Base-by-base conservation (phyloP, 2,888 invertebrate genomes). In the Andrena camellia region DNA sequence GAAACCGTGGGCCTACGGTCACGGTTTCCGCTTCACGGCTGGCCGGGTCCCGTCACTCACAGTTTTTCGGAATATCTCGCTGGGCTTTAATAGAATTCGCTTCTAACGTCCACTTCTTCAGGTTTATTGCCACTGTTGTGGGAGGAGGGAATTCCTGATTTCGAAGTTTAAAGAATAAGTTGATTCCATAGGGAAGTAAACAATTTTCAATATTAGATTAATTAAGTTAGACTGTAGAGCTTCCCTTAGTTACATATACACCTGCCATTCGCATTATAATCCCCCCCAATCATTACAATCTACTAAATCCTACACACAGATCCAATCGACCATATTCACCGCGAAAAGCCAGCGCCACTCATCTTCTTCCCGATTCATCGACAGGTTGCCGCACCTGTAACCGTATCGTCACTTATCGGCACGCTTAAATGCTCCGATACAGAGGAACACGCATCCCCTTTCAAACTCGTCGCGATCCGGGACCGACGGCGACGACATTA, bases 1-100 rank as follows among this genome's bases (percentile, higher is more conserved):
- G 75, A 68, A 68, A 82, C 50, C 75, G 71, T 67, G 73, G 70
- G 66, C 64, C 33, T 42, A 42, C 57, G 33, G 66, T 48, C 62
- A 64, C 76, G 77, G 62, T 50, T 26, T 20, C 7, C 26, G 29
- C 33, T 67, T 42, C 35, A 17, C 17, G 42, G 42, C 33, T 33
- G 8, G 33, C 10, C 13, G 26, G 23, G 26, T 60, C 48, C 17
- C 5, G 59, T 57, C 20, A 8, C 42, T 33, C 2, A 10, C 29
- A 6, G n/a, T 4, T 63, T 42, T 31, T 13, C 57, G 0, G 10
- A 50, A 42, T 20, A 7, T n/a, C 42, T 8, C 3, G n/a, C 10
- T 6, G 0, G 17, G 17, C 10, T 33, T n/a, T 23, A 2, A n/a
- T 13, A 20, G 26, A 4, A 66, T 66, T 4, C 2, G 48, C n/a